A percentile compares a stretch with the other conserved stretches of the same genome.
These are phyloP conservation scores for Telmatochromis sp. DNA, from an alignment of 2,113 vertebrate species.

Conservation along the genomic window DNA sequence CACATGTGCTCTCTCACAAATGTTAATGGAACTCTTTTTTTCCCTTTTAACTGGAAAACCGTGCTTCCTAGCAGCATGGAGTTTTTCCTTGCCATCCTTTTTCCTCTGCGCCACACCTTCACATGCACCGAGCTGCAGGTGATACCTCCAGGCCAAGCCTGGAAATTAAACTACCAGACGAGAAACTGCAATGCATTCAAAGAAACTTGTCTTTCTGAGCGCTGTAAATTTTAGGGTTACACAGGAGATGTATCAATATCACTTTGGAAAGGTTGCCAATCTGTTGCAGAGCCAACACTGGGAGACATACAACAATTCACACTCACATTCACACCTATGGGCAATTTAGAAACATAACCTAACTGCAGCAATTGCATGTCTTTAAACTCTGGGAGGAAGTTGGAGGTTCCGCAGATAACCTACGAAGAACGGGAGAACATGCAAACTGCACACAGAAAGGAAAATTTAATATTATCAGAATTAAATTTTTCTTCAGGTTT, in stretches of 20 bases:
- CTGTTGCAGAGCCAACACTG: neutral
- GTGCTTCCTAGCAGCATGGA: neutral
- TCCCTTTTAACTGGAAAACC: neutral
- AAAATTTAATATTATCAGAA: neutral
- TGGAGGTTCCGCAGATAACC: neutral
- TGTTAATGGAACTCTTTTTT: neutral
- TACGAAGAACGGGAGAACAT: neutral
- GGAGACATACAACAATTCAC: neutral
- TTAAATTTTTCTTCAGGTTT: neutral
- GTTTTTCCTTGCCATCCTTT: neutral
- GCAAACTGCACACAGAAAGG: neutral
- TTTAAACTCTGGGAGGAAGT: neutral
- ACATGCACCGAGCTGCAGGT: neutral
- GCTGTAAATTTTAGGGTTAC: neutral
- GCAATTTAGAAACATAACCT: neutral
- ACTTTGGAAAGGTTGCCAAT: neutral
- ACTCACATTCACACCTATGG: neutral
- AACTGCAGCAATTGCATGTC: neutral
- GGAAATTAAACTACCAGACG: neutral
- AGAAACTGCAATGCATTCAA: neutral
- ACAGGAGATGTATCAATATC: neutral
- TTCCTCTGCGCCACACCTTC: neutral
- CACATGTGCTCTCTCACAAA: neutral
- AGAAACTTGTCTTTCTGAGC: neutral
- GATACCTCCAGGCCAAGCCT: rapidly evolving